A percentile compares a stretch with the other conserved stretches of the same genome.
phyloP scores from a whole-genome alignment of 2,113 vertebrate genomes.

The Notarius quadriscutis region DNA sequence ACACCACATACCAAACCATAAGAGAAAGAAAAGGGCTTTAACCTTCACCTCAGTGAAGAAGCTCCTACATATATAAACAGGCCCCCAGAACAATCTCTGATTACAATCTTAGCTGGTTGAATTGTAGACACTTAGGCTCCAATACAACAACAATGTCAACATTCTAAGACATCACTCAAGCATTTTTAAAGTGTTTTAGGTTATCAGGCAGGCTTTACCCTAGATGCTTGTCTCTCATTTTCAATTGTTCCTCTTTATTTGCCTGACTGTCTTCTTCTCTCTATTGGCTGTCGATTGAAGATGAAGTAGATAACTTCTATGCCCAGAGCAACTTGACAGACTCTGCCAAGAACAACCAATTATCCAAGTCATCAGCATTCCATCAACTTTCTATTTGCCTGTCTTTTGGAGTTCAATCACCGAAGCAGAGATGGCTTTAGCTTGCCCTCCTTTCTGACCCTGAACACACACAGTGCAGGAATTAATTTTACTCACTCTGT shows the following conservation, averaged over 20 bases:
- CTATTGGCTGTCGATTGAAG: slow-evolving; percentile 55
- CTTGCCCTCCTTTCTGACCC: slow-evolving; percentile 66
- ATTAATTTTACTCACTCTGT: slow-evolving; percentile 38
- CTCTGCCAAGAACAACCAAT: slow-evolving; percentile 70
- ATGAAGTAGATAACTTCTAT: slow-evolving; percentile 56
- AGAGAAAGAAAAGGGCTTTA: not conserved
- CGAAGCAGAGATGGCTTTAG: slow-evolving; percentile 47
- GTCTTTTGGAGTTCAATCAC: slow-evolving; percentile 62
- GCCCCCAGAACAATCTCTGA: slow-evolving; percentile 15
- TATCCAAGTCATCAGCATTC: slow-evolving; percentile 76
- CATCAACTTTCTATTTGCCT: slow-evolving; percentile 75
- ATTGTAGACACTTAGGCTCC: slow-evolving; percentile 27
- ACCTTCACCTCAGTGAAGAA: slow-evolving; percentile 20
- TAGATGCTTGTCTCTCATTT: slow-evolving; percentile 46
- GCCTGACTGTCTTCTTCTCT: slow-evolving; percentile 42
- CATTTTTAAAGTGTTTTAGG: slow-evolving; percentile 30
- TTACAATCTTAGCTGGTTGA: slow-evolving; percentile 24
- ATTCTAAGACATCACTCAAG: slow-evolving; percentile 29
- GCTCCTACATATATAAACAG: slow-evolving; percentile 14
- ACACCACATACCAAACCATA: not conserved
- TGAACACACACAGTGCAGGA: slow-evolving; percentile 59
- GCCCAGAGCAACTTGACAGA: slow-evolving; percentile 61
- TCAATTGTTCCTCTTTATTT: slow-evolving; percentile 45
- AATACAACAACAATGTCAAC: slow-evolving; percentile 43
- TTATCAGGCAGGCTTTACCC: slow-evolving; percentile 41